Base-by-base conservation (phyloP, 2,888 invertebrate genomes). In the Morpho deidamia region DNA sequence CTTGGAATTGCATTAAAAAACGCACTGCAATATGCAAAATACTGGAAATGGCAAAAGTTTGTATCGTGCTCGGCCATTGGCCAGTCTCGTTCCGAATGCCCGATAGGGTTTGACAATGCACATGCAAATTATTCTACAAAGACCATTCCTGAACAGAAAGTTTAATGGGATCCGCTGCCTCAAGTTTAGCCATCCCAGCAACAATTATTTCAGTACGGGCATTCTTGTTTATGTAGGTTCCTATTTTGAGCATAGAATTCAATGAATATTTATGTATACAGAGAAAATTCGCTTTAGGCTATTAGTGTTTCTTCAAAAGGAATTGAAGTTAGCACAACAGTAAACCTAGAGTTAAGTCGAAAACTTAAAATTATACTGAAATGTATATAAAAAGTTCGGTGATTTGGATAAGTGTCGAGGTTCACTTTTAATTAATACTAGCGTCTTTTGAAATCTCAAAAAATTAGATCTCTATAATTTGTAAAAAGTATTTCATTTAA, bases 21-120 rank as follows among this genome's bases (percentile, higher is more conserved):
- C 51, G 50, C 38, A 44, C 47, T 44, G 41, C 53, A 54, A 53
- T 55, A 74, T 73, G 71, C 74, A 74, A 71, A 78, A 75, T 71
- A 55, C 54, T 51, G 53, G 54, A 59, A 49, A 81, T 78, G 74
- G 77, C 76, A 74, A 81, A 82, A 84, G 78, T 83, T 83, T 76
- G 73, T 74, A 66, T 69, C 76, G 70, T 66, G 74, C 74, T 74
- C 73, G 78, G 76, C 74, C 75, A 77, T 71, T 77, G 79, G 72
- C 72, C 76, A 73, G 76, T 72, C 74, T 74, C 74, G 76, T 81
- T 81, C 67, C 74, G 63, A 78, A 78, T 69, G 78, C 79, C 79
- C 80, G 78, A 87, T 86, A 82, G 81, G 79, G 81, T 82, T 81
- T 81, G 85, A 86, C 86, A 86, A 87, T 86, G 81, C 81, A 79